phyloP scores from a whole-genome alignment of 2,113 vertebrate species.

The Paralichthys olivaceus region DNA sequence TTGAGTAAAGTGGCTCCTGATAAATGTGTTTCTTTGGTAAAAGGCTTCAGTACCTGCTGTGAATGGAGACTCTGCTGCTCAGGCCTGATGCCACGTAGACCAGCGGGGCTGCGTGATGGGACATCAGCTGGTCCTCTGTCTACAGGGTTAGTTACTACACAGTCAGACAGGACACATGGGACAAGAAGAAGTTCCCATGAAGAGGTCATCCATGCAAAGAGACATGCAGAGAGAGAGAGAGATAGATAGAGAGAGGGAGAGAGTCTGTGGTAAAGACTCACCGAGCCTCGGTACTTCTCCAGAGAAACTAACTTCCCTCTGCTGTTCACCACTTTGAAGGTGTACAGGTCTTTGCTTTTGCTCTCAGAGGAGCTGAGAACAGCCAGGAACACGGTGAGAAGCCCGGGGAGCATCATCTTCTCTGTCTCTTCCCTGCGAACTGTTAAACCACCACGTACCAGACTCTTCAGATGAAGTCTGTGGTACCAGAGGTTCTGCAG shows the following conservation, averaged over 20 bases:
- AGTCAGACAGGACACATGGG: not conserved
- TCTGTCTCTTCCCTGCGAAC: slow-evolving; percentile 15
- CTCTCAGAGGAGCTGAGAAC: slow-evolving; percentile 75
- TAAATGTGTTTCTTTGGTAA: not conserved
- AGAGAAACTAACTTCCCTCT: slow-evolving; percentile 94
- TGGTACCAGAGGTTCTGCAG: too few relatives aligned
- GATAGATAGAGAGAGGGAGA: too few relatives aligned
- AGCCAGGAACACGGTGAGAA: slow-evolving; percentile 74
- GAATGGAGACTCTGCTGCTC: slow-evolving; percentile 12
- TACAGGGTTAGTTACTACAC: slow-evolving; percentile 25
- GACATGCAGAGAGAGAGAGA: slow-evolving; percentile 1
- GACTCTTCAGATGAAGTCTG: too few relatives aligned
- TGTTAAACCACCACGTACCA: slow-evolving; percentile 30
- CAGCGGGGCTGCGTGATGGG: slow-evolving; percentile 31
- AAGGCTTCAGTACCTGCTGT: too few relatives aligned
- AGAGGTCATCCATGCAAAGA: slow-evolving; percentile 17
- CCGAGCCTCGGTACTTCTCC: slow-evolving; percentile 97
- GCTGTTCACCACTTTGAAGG: slow-evolving; percentile 94
- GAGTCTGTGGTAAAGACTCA: slow-evolving; percentile 76
- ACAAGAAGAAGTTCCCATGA: not conserved
- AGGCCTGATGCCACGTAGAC: slow-evolving; percentile 76
- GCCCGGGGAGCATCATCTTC: slow-evolving; percentile 74
- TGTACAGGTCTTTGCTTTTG: slow-evolving; percentile 91
- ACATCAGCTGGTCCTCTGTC: not conserved
- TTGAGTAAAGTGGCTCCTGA: not conserved